Percentiles rank a stretch among this genome's conserved stretches.
phyloP scores from a whole-genome alignment of 30 jellyfish, hydroid and myxozoan species.

The Chrysaora quinquecirrha region DNA sequence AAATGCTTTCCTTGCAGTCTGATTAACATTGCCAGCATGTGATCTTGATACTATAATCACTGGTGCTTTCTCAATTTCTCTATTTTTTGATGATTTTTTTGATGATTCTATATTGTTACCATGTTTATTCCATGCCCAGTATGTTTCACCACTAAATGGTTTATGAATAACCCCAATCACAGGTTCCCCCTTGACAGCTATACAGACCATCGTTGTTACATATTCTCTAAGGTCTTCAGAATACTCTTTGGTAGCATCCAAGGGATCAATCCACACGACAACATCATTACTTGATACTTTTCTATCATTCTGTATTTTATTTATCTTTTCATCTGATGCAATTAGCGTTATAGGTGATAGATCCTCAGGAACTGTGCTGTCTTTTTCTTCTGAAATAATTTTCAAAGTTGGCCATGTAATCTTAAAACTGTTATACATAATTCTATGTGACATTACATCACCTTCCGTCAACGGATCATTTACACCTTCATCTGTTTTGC shows the following conservation, averaged over 20 bases:
- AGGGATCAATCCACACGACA: constrained; percentile 88
- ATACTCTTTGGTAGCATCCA: constrained; percentile 94
- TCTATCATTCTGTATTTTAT: constrained; percentile 21
- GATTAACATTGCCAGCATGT: constrained; percentile 83
- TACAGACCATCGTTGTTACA: constrained; percentile 95
- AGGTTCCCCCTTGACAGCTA: constrained; percentile 82
- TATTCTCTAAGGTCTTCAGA: constrained; percentile 72
- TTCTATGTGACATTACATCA: constrained; percentile 80
- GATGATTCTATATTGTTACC: constrained; percentile 59
- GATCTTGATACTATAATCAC: constrained; percentile 83
- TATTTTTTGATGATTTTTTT: constrained; percentile 21
- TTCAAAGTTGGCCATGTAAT: constrained; percentile 67
- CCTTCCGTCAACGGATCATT: constrained; percentile 88
- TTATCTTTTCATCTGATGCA: constrained; percentile 3
- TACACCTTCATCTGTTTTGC: constrained; percentile 90
- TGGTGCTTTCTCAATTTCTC: not conserved
- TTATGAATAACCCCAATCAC: constrained; percentile 83
- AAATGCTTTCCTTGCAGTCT: constrained; percentile 70
- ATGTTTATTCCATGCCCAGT: constrained; percentile 86
- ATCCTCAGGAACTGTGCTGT: constrained; percentile 14
- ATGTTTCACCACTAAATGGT: constrained; percentile 72
- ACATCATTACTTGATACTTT: constrained; percentile 52
- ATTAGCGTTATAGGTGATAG: not conserved
- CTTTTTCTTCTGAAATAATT: constrained; percentile 87
- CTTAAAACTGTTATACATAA: constrained; percentile 68